Evolutionary conservation across 2,797 vertebrate genomes (phyloP), one percentile per base, ranked within the genome.

Genomic region (Bryconaethiops microstoma): DNA sequence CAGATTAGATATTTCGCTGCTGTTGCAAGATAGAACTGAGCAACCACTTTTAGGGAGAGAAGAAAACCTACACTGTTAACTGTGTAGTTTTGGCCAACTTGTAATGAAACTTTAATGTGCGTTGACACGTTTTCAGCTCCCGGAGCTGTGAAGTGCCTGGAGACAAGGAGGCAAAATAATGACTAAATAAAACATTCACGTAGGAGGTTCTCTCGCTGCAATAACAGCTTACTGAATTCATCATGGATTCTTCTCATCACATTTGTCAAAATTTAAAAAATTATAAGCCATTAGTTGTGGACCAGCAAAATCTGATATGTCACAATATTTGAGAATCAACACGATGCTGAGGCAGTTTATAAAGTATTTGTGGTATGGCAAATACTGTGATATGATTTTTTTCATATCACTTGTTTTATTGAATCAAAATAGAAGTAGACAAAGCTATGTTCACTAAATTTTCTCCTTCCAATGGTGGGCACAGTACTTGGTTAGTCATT

Each of bases 41-140:
- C 10, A 69, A 19, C 19, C 19, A 2, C 40, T 50, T 21, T 10
- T 52, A 40, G 25, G 69, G 40, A 42, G 62, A 68, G 40, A 21
- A 45, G 39, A 21, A 68, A 8, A 10, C 25, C 65, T 68, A 1
- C 40, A 68, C 19, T 45, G 65, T 48, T 68, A 21, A 21, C 5
- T 13, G 23, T 5, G 40, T 19, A 12, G 4, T 68, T 45, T 45
- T 42, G 39, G 39, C n/a, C 6, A 2, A 25, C 9, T 54, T 19
- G 8, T 52, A 25, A 54, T 54, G 14, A 72, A 72, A 54, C 13
- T 54, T 55, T 72, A 71, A 71, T 71, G 23, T 35, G 69, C 35
- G 69, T 35, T 52, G 69, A 72, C 48, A 52, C 23, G 25, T 72
- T 54, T 54, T 72, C 69, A 52, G 23, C 50, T 54, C 50, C 16